phyloP scores from a whole-genome alignment of 2,797 vertebrate genomes.

The Sebastes steindachneri region DNA sequence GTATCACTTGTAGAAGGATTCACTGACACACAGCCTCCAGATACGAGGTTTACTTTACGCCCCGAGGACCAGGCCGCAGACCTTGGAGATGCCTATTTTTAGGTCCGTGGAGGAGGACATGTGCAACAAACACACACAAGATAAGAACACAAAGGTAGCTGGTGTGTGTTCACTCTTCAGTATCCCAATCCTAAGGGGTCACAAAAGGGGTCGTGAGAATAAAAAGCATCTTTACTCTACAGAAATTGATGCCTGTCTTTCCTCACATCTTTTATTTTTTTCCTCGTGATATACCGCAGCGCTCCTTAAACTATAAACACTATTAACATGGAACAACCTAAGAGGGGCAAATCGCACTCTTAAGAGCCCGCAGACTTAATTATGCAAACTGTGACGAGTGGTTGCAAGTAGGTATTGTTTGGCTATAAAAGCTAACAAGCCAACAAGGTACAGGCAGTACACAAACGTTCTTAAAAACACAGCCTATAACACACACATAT shows the following conservation, averaged over 20 bases:
- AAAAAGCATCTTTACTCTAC: not conserved
- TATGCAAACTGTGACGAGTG: conserved; percentile 1
- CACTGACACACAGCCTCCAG: not conserved
- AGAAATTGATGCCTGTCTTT: not conserved
- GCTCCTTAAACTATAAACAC: not conserved
- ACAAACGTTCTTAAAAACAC: not conserved
- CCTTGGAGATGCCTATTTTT: conserved; percentile 47
- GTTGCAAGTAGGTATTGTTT: not conserved
- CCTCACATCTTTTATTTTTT: not conserved
- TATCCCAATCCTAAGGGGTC: not conserved
- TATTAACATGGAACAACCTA: not conserved
- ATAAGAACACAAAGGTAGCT: conserved; percentile 9
- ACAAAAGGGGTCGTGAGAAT: not conserved
- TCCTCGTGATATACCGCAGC: not conserved
- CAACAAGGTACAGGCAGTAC: not conserved
- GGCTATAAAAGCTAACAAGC: not conserved
- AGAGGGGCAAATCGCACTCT: not conserved
- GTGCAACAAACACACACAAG: not conserved
- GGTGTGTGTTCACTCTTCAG: not conserved
- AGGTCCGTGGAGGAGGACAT: conserved; percentile 8
- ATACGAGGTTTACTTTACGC: conserved; percentile 10
- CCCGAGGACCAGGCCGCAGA: conserved; percentile 22
- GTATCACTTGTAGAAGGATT: conserved; percentile 21
- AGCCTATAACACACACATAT: not conserved
- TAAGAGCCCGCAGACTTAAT: not conserved